Evolutionary conservation across 2,113 vertebrate species (phyloP), one percentile per base, ranked within the genome.

Genomic region (Hirundichthys speculiger): DNA sequence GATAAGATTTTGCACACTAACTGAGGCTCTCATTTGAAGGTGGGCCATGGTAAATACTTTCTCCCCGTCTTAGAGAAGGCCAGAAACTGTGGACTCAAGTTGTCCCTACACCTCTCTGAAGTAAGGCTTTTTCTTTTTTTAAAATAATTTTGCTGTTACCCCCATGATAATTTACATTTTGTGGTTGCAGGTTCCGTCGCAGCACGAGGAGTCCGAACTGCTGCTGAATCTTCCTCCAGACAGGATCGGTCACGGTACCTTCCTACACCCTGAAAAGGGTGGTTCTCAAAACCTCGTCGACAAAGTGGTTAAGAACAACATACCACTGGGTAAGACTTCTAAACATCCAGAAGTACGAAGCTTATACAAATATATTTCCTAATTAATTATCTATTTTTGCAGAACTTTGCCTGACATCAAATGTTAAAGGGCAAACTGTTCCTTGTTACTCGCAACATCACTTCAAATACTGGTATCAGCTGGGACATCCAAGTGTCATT

Each of bases 391-490:
- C 30, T 58, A 47, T 30, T 30, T 39, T 30, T 34, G 27, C 80
- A 99, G 98, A 99, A 87, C 81, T 99, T 24, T 99, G 98, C 76
- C 75, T 99, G 89, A 98, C 97, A 2, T 99, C 97, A 61, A 99
- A 99, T 53, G 84, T 99, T 71, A 99, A 96, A 90, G 94, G 93
- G 70, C 92, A 95, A 86, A 98, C 94, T 0, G 96, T 99, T 38
- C 75, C 92, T 0, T 93, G 93, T 50, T 97, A 93, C 19, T 87
- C 94, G 46, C 80, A 94, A 22, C 98, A 99, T 87, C 98, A 99
- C 84, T 98, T 99, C 61, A 93, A 91, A 67, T 96, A 95, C 85
- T 99, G 98, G 98, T 95, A 98, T 83, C 86, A 85, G 71, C 43
- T 91, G 50, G 93, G 90, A 55, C 98, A 99, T 82, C 96, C 96